These are phyloP conservation scores for Dichetophora obliterata DNA, from an alignment of 2,888 invertebrate genomes.

Conservation along the genomic window DNA sequence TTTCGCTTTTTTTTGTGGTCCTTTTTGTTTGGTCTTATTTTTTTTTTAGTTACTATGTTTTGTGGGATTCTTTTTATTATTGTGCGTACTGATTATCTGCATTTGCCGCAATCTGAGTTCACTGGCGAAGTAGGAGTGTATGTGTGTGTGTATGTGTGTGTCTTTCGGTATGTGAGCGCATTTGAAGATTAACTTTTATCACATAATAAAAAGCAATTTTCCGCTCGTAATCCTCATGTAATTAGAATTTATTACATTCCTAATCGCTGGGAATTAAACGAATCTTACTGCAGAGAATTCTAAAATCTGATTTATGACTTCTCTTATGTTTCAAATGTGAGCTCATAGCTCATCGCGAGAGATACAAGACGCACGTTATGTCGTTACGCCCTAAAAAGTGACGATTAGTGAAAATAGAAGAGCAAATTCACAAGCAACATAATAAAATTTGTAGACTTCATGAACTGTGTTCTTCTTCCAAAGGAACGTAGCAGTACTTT, in stretches of 20 bases:
- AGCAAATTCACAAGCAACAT: too few relatives aligned
- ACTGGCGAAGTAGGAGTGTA: background rate
- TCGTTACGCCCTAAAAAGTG: too few relatives aligned
- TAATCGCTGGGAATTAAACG: slow-evolving; percentile 36
- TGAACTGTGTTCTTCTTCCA: too few relatives aligned
- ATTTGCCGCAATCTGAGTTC: background rate
- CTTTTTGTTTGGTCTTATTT: background rate
- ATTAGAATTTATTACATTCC: slow-evolving; percentile 45
- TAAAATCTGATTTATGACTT: background rate
- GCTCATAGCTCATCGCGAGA: too few relatives aligned
- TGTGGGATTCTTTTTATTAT: background rate
- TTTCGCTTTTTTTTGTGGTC: background rate
- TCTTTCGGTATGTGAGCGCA: background rate
- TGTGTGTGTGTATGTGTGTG: background rate
- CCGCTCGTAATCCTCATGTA: slow-evolving; percentile 42
- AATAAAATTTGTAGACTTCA: too few relatives aligned
- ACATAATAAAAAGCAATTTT: slow-evolving; percentile 44
- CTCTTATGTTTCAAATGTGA: background rate
- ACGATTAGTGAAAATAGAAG: too few relatives aligned
- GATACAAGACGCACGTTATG: too few relatives aligned
- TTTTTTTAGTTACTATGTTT: background rate
- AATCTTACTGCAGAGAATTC: slow-evolving; percentile 4
- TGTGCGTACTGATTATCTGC: slow-evolving; percentile 13
- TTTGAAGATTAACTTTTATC: slow-evolving; percentile 37
- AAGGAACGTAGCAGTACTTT: too few relatives aligned